These are phyloP conservation scores for Cyclura pinguis DNA, from an alignment of 2,797 vertebrate species.

Conservation along the genomic window DNA sequence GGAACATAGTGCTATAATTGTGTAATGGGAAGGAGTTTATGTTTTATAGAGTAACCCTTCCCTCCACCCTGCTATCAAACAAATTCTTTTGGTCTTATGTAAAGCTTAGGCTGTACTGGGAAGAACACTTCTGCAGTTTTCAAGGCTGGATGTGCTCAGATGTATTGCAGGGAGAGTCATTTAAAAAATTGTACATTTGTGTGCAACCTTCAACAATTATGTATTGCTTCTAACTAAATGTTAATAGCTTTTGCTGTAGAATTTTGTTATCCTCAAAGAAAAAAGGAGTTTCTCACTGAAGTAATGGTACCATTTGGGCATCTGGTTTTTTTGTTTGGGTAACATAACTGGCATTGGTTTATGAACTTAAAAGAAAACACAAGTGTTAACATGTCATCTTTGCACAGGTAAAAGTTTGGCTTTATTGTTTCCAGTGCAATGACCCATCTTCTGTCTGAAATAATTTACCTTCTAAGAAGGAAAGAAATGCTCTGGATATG, in stretches of 20 bases:
- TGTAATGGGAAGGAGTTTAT: neutral
- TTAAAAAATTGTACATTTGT: neutral
- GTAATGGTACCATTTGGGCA: neutral
- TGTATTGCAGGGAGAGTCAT: neutral
- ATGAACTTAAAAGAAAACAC: neutral
- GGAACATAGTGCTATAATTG: too few relatives aligned
- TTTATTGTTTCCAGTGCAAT: neutral
- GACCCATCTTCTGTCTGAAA: neutral
- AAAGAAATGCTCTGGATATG: neutral
- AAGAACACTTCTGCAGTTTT: neutral
- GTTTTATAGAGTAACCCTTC: neutral
- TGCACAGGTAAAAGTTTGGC: neutral
- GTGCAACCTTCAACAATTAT: neutral
- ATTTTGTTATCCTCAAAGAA: constrained; percentile 11
- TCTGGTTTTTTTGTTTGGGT: neutral
- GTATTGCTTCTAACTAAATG: neutral
- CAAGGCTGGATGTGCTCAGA: neutral
- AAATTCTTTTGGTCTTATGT: neutral
- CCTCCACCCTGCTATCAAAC: too few relatives aligned
- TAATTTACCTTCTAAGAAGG: neutral
- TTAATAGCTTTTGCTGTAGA: neutral
- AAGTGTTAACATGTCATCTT: neutral
- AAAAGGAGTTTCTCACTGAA: neutral
- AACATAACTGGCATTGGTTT: neutral
- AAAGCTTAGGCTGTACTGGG: neutral